Evolutionary conservation across 2,113 vertebrate species (phyloP).

Genomic region (Hystrix cristata): DNA sequence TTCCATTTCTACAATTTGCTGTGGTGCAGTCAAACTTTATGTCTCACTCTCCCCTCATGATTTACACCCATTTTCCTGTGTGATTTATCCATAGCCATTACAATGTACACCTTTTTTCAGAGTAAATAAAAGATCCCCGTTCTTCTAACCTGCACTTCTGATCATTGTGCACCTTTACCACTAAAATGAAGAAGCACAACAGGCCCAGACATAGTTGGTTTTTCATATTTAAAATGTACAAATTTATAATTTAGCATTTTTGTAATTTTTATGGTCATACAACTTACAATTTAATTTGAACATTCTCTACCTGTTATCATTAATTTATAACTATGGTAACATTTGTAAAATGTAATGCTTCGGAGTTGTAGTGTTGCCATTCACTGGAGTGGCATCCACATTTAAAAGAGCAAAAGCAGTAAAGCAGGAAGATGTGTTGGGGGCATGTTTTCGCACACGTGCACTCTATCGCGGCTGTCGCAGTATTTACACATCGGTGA

Average conservation of each 20-base stretch:
- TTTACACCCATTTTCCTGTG: background rate
- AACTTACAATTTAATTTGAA: background rate
- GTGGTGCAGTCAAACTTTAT: background rate
- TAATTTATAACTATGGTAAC: background rate
- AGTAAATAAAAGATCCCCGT: background rate
- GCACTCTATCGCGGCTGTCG: background rate
- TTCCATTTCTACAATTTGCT: background rate
- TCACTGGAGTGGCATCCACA: background rate
- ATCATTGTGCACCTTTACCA: background rate
- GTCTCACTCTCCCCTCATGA: background rate
- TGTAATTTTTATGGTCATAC: background rate
- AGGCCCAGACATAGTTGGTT: background rate
- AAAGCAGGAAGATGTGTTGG: background rate
- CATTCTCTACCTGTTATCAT: background rate
- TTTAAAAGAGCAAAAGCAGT: background rate
- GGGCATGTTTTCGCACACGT: background rate
- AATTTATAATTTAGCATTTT: background rate
- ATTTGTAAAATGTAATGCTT: conserved; percentile 9
- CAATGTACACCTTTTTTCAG: background rate
- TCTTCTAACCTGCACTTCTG: background rate
- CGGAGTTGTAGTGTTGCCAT: background rate
- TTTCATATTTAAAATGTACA: background rate
- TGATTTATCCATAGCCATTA: background rate
- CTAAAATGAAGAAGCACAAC: background rate
- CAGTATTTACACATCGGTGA: background rate